Conservation (phyloP, 2,113 vertebrate genomes). For the Microtus montanus region DNA sequence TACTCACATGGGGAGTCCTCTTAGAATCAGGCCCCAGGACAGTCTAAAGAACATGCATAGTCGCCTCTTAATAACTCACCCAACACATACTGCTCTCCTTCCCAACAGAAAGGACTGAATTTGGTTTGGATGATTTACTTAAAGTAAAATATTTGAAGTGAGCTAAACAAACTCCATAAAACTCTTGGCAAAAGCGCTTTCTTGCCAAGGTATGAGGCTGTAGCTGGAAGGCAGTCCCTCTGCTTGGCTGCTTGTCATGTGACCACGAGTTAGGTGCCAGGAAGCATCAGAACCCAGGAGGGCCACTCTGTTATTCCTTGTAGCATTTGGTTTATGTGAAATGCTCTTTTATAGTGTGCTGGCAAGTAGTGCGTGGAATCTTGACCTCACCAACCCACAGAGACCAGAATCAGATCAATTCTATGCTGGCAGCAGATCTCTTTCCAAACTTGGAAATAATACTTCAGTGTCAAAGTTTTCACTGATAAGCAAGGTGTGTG, state of each 20-base stretch:
- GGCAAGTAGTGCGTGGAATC: not conserved
- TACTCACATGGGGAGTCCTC: not conserved
- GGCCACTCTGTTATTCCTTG: not conserved
- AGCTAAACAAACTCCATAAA: slow-evolving; percentile 58
- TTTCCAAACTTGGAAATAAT: slow-evolving; percentile 49
- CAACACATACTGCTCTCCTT: not conserved
- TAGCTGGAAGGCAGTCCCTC: not conserved
- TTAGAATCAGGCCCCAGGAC: slow-evolving; percentile 10
- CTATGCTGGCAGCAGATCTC: slow-evolving; percentile 3
- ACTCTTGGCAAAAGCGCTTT: not conserved
- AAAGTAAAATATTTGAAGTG: slow-evolving; percentile 67
- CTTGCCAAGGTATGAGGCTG: slow-evolving; percentile 30
- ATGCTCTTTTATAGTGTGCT: not conserved
- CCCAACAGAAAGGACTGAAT: slow-evolving; percentile 54
- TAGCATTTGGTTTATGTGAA: not conserved
- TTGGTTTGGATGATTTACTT: slow-evolving; percentile 54
- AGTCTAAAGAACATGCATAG: not conserved
- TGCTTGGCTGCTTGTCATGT: not conserved
- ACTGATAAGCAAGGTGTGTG: not conserved
- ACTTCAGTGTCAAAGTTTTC: slow-evolving; percentile 15
- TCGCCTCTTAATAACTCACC: not conserved
- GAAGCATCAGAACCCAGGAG: not conserved
- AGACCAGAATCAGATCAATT: slow-evolving; percentile 36
- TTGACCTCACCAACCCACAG: not conserved
- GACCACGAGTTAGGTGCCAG: not conserved